A percentile compares a stretch with the other conserved stretches of the same genome.
Conservation (phyloP, 2,797 vertebrate genomes). For the Triplophysa bombifrons region DNA sequence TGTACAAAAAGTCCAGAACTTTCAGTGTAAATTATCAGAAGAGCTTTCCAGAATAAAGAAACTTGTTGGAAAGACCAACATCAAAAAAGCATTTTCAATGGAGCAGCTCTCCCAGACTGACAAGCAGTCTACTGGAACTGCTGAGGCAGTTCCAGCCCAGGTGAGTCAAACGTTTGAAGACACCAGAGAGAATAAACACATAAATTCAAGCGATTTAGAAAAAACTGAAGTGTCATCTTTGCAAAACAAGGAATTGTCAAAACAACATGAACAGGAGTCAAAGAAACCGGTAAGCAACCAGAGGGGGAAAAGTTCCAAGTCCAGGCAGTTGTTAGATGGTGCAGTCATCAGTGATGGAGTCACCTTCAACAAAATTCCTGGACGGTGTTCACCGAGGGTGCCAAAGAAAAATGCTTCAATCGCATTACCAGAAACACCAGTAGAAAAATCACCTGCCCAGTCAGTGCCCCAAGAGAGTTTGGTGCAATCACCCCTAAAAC, state of each 20-base stretch:
- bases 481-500: constrained; percentile 61
- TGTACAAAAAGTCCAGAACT: constrained; percentile 78
- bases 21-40: constrained; percentile 88
- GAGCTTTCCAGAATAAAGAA: constrained; percentile 91
- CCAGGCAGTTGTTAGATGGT: constrained; percentile 44
- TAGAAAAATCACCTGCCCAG: constrained; percentile 42
- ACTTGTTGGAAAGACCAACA: constrained; percentile 83
- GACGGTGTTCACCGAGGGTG: constrained; percentile 69
- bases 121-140: constrained; percentile 58
- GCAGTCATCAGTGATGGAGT: constrained; percentile 52
- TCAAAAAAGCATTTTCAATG: constrained; percentile 82
- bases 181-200: constrained; percentile 19
- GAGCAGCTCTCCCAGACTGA: constrained; percentile 73
- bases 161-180: constrained; percentile 70
- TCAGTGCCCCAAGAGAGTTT: constrained; percentile 40
- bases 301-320: background rate
- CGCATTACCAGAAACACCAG: constrained; percentile 14
- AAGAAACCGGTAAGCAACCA: constrained; percentile 34
- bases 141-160: constrained; percentile 71
- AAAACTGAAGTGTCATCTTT: background rate
- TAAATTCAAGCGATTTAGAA: background rate
- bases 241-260: background rate
- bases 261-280: background rate
- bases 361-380: constrained; percentile 67
- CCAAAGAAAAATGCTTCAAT: constrained; percentile 63